Evolutionary conservation across 2,888 invertebrate species (phyloP), one percentile per base, ranked within the genome.

Genomic region (Nomada ferruginata): DNA sequence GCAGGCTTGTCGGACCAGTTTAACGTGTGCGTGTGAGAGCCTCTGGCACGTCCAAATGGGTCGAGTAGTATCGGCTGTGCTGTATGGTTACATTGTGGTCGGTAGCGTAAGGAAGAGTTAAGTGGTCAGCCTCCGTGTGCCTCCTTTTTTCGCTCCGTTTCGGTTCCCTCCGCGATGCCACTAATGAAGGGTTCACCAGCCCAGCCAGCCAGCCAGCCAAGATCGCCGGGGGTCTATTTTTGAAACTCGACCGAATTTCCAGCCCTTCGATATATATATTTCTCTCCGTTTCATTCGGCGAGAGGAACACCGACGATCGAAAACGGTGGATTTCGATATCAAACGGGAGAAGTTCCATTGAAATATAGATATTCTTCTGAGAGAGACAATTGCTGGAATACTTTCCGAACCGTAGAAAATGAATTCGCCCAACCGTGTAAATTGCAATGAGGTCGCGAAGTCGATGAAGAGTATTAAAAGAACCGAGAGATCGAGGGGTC

Each of bases 61-160:
- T 80, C 76, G 75, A 78, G 64, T 2, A 29, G 60, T 64, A 80
- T 68, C 73, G 57, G 23, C 2, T 26, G 76, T 82, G 76, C 79
- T 63, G 66, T 76, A 72, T 70, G 79, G 79, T 81, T 81, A 79
- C 50, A 13, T 60, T 72, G 72, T 79, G 76, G 72, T 78, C 86
- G 80, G 83, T 83, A 83, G 83, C 85, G 85, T 83, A 83, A 75
- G 68, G 55, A 76, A 79, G 70, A 79, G 79, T 70, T 68, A 76
- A 79, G 79, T 79, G 74, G 81, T 66, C 79, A 71, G 78, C 70
- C 78, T 47, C 65, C 36, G 63, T 74, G 53, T 55, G 29, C 13
- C 36, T 61, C 20, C 52, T 55, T 23, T 23, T 20, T 63, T 59
- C 29, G 26, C 42, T 2, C 44, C 44, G 50, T 42, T 52, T 47